A percentile compares a stretch with the other conserved stretches of the same genome.
Conservation (phyloP, 2,797 vertebrate species). For the Typhlichthys eigenmanni region DNA sequence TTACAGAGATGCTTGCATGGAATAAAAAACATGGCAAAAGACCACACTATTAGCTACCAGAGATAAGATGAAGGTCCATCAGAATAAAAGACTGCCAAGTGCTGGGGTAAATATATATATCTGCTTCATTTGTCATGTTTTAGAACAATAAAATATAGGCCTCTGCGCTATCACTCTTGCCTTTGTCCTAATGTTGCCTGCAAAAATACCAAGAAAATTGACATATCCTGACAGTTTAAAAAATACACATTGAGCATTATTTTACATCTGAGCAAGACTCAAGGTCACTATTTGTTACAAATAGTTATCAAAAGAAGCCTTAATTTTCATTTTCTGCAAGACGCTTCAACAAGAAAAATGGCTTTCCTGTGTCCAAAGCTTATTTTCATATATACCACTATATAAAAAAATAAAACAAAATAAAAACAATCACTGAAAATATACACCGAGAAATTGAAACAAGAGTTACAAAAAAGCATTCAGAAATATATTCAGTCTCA, state of each 20-base stretch:
- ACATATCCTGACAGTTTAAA: slow-evolving; percentile 81
- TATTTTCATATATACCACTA: slow-evolving; percentile 81
- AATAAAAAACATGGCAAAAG: slow-evolving; percentile 95
- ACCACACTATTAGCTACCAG: slow-evolving; percentile 95
- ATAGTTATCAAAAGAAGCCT: slow-evolving; percentile 87
- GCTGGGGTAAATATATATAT: slow-evolving; percentile 94
- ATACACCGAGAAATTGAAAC: slow-evolving; percentile 89
- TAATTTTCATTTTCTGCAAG: slow-evolving; percentile 78
- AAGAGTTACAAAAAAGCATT: slow-evolving; percentile 85
- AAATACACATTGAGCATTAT: slow-evolving; percentile 83
- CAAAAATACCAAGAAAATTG: slow-evolving; percentile 84
- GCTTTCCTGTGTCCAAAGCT: slow-evolving; percentile 82
- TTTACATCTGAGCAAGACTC: slow-evolving; percentile 83
- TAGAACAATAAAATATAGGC: slow-evolving; percentile 86
- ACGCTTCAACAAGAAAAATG: slow-evolving; percentile 80
- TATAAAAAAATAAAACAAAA: slow-evolving; percentile 80
- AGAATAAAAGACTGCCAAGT: slow-evolving; percentile 98
- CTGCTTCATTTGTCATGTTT: slow-evolving; percentile 89
- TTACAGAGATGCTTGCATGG: slow-evolving; percentile 95
- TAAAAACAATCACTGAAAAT: slow-evolving; percentile 84
- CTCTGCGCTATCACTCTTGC: slow-evolving; percentile 78
- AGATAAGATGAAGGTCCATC: slow-evolving; percentile 91
- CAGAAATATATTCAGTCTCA: slow-evolving; percentile 81
- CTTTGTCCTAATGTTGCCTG: slow-evolving; percentile 81
- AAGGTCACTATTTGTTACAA: slow-evolving; percentile 87